Evolutionary conservation across 2,113 vertebrate genomes (phyloP).

Genomic region (Equus quagga): DNA sequence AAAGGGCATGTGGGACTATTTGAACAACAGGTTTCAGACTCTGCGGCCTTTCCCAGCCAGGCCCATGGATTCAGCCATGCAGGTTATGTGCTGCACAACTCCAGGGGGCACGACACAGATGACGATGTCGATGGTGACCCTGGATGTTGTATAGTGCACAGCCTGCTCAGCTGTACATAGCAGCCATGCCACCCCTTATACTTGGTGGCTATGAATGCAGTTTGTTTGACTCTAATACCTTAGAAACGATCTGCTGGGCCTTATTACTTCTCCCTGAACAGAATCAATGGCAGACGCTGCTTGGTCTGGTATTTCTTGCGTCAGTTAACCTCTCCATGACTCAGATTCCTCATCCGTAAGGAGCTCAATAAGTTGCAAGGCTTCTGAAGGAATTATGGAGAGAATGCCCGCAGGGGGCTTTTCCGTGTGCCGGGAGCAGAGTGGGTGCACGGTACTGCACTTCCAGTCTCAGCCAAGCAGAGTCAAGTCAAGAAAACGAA

Average conservation of each 20-base stretch:
- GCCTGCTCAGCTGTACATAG: fast-evolving
- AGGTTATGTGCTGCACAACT: not conserved
- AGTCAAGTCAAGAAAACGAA: not conserved
- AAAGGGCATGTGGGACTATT: not conserved
- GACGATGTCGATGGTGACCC: fast-evolving
- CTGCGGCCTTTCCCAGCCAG: not conserved
- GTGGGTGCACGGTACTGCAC: fast-evolving
- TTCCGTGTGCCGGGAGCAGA: fast-evolving
- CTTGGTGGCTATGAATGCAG: not conserved
- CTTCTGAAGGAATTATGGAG: not conserved
- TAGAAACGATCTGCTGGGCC: not conserved
- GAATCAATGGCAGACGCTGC: not conserved
- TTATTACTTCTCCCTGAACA: not conserved
- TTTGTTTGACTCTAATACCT: not conserved
- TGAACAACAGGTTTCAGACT: not conserved
- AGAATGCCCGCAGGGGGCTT: not conserved
- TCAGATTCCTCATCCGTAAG: not conserved
- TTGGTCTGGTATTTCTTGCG: not conserved
- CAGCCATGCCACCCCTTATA: too few relatives aligned
- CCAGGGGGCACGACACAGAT: fast-evolving
- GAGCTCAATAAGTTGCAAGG: not conserved
- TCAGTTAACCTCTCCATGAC: not conserved
- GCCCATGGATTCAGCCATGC: not conserved
- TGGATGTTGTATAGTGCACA: not conserved
- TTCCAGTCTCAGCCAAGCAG: not conserved